Evolutionary conservation across 2,888 invertebrate genomes (phyloP).

Genomic region (Drosophila eohydei): DNA sequence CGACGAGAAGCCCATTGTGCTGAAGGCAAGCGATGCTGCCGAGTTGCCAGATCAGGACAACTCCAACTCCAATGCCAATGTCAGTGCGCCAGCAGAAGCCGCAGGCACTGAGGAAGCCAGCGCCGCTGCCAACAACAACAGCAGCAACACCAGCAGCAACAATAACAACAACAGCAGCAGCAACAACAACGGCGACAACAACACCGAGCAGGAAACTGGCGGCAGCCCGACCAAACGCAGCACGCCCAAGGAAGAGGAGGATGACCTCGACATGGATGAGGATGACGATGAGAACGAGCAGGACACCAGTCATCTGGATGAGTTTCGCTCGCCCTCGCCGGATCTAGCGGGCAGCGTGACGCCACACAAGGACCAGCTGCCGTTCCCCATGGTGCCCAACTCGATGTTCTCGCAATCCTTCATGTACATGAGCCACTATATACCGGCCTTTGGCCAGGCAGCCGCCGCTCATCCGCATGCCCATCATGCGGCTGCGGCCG

Average conservation of each 20-base stretch:
- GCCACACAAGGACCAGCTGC: constrained; percentile 86
- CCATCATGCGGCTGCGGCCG: constrained; percentile 84
- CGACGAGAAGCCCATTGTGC: constrained; percentile 44
- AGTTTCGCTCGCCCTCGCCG: constrained; percentile 84
- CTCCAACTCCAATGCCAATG: constrained; percentile 49
- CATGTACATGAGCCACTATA: constrained; percentile 96
- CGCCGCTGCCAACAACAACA: constrained; percentile 20
- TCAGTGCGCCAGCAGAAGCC: constrained; percentile 29
- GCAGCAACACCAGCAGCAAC: constrained; percentile 59
- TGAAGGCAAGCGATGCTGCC: constrained; percentile 25
- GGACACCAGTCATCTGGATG: constrained; percentile 84
- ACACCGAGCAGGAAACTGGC: constrained; percentile 44
- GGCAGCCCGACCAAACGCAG: constrained; percentile 70
- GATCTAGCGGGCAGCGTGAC: constrained; percentile 74
- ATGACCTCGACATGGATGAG: constrained; percentile 84
- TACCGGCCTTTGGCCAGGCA: constrained; percentile 88
- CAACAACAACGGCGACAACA: constrained; percentile 56
- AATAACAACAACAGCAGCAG: constrained; percentile 50
- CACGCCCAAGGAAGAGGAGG: constrained; percentile 82
- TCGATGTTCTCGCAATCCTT: constrained; percentile 95
- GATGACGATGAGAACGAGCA: constrained; percentile 84
- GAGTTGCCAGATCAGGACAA: constrained; percentile 49
- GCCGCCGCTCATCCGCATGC: constrained; percentile 83
- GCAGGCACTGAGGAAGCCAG: constrained; percentile 19
- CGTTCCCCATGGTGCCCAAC: constrained; percentile 94